These are phyloP conservation scores for Hofmannophila pseudospretella DNA, from an alignment of 2,888 invertebrate genomes.

Conservation along the genomic window DNA sequence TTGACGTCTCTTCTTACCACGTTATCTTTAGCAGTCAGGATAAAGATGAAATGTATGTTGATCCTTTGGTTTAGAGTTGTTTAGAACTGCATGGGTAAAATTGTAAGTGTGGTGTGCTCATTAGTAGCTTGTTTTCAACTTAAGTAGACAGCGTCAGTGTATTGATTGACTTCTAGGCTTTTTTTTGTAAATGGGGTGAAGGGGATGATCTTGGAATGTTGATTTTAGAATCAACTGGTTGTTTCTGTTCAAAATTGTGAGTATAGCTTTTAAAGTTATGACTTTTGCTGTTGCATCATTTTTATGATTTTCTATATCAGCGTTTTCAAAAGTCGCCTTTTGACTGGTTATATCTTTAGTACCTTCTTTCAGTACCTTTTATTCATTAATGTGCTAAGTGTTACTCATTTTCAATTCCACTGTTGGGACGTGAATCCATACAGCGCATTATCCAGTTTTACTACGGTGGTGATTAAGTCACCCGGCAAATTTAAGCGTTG, in stretches of 20 bases:
- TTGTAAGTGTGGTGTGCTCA: slow-evolving; percentile 34
- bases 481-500: too few relatives aligned
- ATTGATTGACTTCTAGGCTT: slow-evolving; percentile 33
- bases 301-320: too few relatives aligned
- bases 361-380: too few relatives aligned
- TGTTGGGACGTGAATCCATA: too few relatives aligned
- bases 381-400: too few relatives aligned
- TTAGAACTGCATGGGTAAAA: slow-evolving; percentile 10
- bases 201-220: not conserved
- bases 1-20: slow-evolving; percentile 34
- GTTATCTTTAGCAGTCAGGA: slow-evolving; percentile 2
- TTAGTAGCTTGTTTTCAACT: slow-evolving; percentile 52
- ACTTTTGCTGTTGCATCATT: too few relatives aligned
- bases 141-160: slow-evolving; percentile 52
- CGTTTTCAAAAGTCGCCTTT: too few relatives aligned
- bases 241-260: not conserved
- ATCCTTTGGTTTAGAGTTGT: slow-evolving; percentile 11
- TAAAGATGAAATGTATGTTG: slow-evolving; percentile 14
- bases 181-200: slow-evolving; percentile 14
- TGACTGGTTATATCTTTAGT: too few relatives aligned
- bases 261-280: too few relatives aligned
- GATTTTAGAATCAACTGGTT: not conserved
- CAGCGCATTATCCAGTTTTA: too few relatives aligned
- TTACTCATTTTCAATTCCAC: too few relatives aligned
- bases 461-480: too few relatives aligned